Evolutionary conservation across 2,888 invertebrate species (phyloP).

Genomic region (Steinernema scapterisci): DNA sequence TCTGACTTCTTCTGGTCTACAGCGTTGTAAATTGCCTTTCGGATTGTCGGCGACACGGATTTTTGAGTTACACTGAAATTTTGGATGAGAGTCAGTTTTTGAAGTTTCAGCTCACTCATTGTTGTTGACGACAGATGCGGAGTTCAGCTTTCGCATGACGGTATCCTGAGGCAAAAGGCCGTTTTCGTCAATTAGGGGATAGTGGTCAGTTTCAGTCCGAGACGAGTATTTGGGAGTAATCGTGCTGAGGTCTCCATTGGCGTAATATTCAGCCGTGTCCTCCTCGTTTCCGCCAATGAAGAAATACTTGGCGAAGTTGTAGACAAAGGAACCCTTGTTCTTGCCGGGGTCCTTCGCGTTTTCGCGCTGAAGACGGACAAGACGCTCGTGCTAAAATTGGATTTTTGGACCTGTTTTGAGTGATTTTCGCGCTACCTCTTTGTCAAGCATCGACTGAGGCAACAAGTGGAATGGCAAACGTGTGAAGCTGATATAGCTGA

Average conservation of each 20-base stretch:
- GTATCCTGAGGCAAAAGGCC: neutral
- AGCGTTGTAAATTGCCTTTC: conserved; percentile 24
- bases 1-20: conserved; percentile 33
- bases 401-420: neutral
- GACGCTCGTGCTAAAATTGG: neutral
- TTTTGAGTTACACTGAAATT: neutral
- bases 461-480: conserved; percentile 1
- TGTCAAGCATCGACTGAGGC: conserved; percentile 21
- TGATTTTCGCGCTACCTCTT: neutral
- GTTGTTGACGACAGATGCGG: conserved; percentile 3
- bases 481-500: conserved; percentile 17
- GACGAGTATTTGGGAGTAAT: conserved; percentile 19
- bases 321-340: conserved; percentile 11
- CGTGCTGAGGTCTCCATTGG: conserved; percentile 9
- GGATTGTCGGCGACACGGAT: neutral
- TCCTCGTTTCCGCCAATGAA: conserved; percentile 8
- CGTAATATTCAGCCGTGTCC: conserved; percentile 9
- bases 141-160: conserved; percentile 11
- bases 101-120: neutral
- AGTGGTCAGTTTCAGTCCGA: conserved; percentile 1
- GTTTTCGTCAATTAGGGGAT: conserved; percentile 15
- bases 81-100: too few relatives aligned
- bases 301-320: conserved; percentile 27
- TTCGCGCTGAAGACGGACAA: conserved; percentile 1
- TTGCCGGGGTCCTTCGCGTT: neutral